These are phyloP conservation scores for Myotis pilosus DNA, from an alignment of 2,797 vertebrate genomes.

Conservation along the genomic window DNA sequence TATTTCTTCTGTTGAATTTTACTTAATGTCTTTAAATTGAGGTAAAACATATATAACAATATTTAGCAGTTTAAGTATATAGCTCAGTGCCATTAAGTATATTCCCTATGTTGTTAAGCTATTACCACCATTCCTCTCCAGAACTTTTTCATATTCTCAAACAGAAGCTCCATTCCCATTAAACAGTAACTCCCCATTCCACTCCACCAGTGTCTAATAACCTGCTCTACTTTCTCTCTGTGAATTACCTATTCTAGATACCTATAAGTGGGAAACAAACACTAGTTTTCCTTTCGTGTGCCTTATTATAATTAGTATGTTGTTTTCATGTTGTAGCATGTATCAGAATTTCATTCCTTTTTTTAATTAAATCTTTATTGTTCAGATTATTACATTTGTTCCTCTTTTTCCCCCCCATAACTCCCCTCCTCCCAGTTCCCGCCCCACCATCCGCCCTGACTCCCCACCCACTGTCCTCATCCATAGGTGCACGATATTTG, in stretches of 20 bases:
- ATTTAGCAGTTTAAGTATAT: background rate
- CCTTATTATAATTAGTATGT: background rate
- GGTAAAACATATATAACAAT: background rate
- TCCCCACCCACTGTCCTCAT: too few relatives aligned
- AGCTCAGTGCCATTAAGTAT: background rate
- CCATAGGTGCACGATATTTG: too few relatives aligned
- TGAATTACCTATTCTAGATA: background rate
- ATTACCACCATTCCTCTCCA: background rate
- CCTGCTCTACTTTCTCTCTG: background rate
- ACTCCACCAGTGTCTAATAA: background rate
- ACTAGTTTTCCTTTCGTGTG: background rate
- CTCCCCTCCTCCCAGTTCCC: too few relatives aligned
- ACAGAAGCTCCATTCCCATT: background rate
- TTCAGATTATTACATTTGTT: too few relatives aligned
- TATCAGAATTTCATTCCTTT: conserved; percentile 15
- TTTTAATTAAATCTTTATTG: too few relatives aligned
- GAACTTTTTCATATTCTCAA: background rate
- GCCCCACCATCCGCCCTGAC: too few relatives aligned
- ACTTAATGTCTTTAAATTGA: background rate
- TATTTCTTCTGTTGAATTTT: background rate
- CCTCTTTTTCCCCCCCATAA: too few relatives aligned
- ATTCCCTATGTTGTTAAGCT: background rate
- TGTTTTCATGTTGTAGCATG: background rate
- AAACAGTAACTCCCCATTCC: background rate
- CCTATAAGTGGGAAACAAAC: background rate